Evolutionary conservation across 2,797 vertebrate species (phyloP).

Genomic region (Morus bassanus): DNA sequence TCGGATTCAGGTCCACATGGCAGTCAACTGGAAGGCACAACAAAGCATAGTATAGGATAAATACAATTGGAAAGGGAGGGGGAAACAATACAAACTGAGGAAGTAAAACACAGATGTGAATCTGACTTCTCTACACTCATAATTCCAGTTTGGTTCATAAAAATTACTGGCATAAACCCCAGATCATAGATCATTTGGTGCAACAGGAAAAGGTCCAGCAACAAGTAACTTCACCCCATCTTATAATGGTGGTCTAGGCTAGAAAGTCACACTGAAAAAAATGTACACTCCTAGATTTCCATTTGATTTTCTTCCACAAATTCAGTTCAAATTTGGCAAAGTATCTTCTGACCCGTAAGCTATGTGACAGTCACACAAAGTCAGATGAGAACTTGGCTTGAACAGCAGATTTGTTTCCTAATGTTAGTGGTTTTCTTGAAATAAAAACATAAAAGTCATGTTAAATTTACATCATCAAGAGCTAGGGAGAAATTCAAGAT

Average conservation of each 20-base stretch:
- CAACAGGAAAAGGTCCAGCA: background rate
- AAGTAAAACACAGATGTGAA: background rate
- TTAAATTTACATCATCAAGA: background rate
- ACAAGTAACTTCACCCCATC: background rate
- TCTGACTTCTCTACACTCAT: background rate
- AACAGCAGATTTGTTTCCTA: background rate
- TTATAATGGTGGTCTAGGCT: background rate
- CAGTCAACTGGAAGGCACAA: background rate
- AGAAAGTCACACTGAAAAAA: background rate
- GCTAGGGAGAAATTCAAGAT: background rate
- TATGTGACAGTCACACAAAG: background rate
- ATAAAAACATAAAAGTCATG: background rate
- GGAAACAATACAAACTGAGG: background rate
- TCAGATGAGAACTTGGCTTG: background rate
- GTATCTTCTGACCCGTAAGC: background rate
- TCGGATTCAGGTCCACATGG: background rate
- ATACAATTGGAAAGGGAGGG: background rate
- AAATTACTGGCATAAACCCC: background rate
- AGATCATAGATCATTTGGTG: background rate
- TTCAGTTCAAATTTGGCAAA: background rate
- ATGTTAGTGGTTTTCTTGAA: background rate
- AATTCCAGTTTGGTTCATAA: background rate
- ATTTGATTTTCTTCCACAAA: background rate
- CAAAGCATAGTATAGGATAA: background rate
- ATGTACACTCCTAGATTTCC: background rate